phyloP scores from a whole-genome alignment of 2,113 vertebrate genomes.

The Syngnathus scovelli region DNA sequence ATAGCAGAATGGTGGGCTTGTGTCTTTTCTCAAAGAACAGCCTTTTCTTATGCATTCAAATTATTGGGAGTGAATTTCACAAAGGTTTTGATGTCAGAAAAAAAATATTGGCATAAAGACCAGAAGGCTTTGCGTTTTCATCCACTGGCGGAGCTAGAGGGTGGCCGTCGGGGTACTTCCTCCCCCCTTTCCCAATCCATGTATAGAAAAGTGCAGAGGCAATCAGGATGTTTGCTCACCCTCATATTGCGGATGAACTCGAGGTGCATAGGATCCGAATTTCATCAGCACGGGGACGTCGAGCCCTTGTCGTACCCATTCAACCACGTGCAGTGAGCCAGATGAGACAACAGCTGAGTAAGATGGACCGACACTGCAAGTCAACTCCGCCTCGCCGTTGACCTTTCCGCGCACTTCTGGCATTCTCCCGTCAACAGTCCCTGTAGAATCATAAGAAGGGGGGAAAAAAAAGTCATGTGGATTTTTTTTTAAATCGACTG shows the following conservation, averaged over 20 bases:
- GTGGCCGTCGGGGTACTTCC: too few species aligned
- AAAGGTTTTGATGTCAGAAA: neutral
- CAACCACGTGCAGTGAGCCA: constrained; percentile 80
- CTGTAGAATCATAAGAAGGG: constrained; percentile 25
- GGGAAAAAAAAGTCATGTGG: neutral
- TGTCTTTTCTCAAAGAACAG: constrained; percentile 14
- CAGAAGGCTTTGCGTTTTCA: too few species aligned
- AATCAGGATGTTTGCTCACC: constrained; percentile 69
- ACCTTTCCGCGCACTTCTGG: constrained; percentile 71
- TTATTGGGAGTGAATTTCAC: constrained; percentile 1
- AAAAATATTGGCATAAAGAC: too few species aligned
- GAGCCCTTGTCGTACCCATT: constrained; percentile 87
- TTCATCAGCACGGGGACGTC: constrained; percentile 88
- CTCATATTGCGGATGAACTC: constrained; percentile 82
- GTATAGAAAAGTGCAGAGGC: neutral
- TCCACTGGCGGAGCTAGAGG: too few species aligned
- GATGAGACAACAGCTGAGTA: constrained; percentile 36
- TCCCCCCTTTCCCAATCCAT: neutral
- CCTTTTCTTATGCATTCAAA: constrained; percentile 5
- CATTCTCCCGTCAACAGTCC: constrained; percentile 5
- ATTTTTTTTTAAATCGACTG: too few species aligned
- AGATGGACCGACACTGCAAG: constrained; percentile 71
- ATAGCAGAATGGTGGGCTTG: constrained; percentile 43
- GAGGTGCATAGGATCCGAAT: constrained; percentile 81
- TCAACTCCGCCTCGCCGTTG: constrained; percentile 73